Percentiles rank a stretch among this genome's conserved stretches.
phyloP scores from a whole-genome alignment of 2,888 invertebrate genomes.

The Leptinotarsa peninsularis region DNA sequence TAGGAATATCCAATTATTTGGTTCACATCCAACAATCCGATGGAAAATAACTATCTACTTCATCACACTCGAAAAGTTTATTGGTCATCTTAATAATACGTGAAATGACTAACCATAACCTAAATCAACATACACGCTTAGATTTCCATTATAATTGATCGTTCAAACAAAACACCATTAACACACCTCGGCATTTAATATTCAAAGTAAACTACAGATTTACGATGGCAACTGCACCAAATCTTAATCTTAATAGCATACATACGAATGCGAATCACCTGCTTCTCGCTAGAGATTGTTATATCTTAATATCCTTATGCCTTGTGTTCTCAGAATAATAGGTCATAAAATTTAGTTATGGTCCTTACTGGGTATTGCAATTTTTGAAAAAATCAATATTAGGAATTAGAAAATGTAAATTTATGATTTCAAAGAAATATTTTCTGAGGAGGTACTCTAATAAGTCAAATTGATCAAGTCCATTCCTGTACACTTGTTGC shows the following conservation, averaged over 20 bases:
- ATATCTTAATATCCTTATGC: not conserved
- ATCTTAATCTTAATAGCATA: constrained; percentile 17
- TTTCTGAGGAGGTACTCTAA: no score
- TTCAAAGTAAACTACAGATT: constrained; percentile 17
- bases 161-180: constrained; percentile 14
- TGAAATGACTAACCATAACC: not conserved
- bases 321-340: not conserved
- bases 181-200: constrained; percentile 4
- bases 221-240: constrained; percentile 20
- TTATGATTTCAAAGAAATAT: no score
- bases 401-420: no score
- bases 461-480: no score
- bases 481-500: no score
- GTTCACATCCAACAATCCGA: no score
- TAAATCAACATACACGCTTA: not conserved
- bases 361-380: not conserved
- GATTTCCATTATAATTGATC: not conserved
- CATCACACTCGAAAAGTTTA: not conserved
- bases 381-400: no score
- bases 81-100: not conserved
- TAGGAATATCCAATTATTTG: no score
- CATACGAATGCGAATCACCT: constrained; percentile 20
- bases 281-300: not conserved
- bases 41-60: no score
- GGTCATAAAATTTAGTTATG: not conserved